Percentiles rank a stretch among this genome's conserved stretches.
phyloP scores from a whole-genome alignment of 2,113 vertebrate genomes.

The Saguinus imperator region DNA sequence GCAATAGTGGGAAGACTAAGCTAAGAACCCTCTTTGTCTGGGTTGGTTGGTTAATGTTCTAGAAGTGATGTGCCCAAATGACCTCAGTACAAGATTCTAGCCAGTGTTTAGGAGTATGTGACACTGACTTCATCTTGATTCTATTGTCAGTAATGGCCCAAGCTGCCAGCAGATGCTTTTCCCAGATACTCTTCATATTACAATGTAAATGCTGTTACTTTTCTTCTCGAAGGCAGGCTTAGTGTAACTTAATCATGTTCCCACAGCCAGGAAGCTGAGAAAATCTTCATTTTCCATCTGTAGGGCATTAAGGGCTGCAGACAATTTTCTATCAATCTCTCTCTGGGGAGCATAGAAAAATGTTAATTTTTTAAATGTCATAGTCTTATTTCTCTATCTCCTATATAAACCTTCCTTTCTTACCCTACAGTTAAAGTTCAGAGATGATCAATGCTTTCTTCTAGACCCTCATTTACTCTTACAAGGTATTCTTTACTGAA shows the following conservation, averaged over 20 bases:
- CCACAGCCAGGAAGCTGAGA: neutral
- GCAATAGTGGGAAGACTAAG: slow-evolving; percentile 93
- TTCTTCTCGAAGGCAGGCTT: neutral
- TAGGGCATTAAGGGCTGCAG: neutral
- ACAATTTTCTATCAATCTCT: neutral
- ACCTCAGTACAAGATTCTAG: neutral
- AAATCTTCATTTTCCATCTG: neutral
- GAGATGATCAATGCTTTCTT: neutral
- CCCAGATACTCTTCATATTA: neutral
- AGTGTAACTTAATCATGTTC: neutral
- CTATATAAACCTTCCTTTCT: neutral
- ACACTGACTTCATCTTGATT: neutral
- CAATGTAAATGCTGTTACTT: neutral
- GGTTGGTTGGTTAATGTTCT: slow-evolving; percentile 94
- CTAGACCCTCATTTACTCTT: neutral
- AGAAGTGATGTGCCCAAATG: slow-evolving; percentile 87
- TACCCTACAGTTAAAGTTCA: neutral
- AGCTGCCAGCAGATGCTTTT: neutral
- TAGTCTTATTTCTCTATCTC: neutral
- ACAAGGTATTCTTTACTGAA: neutral
- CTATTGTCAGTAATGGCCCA: neutral
- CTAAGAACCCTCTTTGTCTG: slow-evolving; percentile 92
- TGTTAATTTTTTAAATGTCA: neutral
- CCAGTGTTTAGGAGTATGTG: neutral
- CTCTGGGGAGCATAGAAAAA: neutral